phyloP scores from a whole-genome alignment of 2,113 vertebrate species.

The Odontophorus gujanensis region DNA sequence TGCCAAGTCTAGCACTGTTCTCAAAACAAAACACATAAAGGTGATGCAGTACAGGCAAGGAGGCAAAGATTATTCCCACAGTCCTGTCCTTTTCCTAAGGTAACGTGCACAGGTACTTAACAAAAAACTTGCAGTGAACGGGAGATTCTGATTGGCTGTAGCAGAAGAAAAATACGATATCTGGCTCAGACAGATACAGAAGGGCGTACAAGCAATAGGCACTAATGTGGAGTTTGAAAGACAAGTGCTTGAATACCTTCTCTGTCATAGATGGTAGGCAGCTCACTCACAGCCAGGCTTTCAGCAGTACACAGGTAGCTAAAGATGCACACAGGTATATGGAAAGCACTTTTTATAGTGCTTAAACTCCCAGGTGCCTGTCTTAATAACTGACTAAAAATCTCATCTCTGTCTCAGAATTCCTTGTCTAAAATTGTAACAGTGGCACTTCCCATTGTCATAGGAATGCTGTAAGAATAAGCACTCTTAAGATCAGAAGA shows the following conservation, averaged over 20 bases:
- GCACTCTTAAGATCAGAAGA: neutral
- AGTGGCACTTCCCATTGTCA: neutral
- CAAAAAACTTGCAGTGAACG: neutral
- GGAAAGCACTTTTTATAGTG: neutral
- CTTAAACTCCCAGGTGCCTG: neutral
- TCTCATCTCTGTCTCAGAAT: neutral
- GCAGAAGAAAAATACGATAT: neutral
- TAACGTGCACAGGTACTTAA: neutral
- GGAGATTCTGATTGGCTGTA: neutral
- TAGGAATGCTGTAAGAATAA: neutral
- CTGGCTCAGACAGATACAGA: neutral
- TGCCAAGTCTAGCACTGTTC: neutral
- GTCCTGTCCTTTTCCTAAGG: neutral
- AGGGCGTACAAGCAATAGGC: neutral
- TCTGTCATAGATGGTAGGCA: neutral
- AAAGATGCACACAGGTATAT: neutral
- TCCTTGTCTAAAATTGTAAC: neutral
- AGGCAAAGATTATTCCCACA: neutral
- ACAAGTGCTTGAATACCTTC: neutral
- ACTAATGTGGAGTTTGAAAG: neutral
- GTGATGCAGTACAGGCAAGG: neutral
- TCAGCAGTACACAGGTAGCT: neutral
- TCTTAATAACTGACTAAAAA: neutral
- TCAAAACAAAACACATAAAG: neutral
- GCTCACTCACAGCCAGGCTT: neutral